These are phyloP conservation scores for Trididemnum miniatum DNA, from an alignment of 23 tunicate genomes.

Conservation along the genomic window DNA sequence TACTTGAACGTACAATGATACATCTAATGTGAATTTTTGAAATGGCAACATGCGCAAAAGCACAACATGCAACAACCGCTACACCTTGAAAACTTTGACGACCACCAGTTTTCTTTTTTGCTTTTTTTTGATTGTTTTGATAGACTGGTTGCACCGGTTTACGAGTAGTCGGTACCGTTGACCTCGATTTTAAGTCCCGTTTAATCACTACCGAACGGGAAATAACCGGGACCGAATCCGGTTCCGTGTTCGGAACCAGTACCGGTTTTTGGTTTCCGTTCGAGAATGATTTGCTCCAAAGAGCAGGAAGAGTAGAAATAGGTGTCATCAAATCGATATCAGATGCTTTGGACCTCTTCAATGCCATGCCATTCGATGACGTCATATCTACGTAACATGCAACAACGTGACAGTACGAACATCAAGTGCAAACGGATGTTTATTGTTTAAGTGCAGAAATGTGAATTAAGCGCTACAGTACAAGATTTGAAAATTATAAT, in stretches of 20 bases:
- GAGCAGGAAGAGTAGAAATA: background rate
- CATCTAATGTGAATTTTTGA: too few species aligned
- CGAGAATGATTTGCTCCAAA: constrained; percentile 2
- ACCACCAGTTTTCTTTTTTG: too few species aligned
- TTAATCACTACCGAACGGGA: constrained; percentile 12
- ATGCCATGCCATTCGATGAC: background rate
- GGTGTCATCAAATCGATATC: background rate
- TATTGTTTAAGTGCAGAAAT: too few species aligned
- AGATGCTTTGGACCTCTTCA: too few species aligned
- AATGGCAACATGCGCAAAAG: too few species aligned
- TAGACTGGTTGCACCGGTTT: background rate
- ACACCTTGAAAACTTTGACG: too few species aligned
- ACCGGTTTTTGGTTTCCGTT: background rate
- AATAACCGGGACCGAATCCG: background rate
- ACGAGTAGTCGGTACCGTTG: background rate
- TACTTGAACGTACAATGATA: too few species aligned
- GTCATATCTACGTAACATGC: background rate
- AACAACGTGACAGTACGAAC: background rate
- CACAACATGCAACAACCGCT: too few species aligned
- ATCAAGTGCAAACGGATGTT: too few species aligned
- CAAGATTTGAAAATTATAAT: too few species aligned
- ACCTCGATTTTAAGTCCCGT: background rate
- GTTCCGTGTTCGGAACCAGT: background rate
- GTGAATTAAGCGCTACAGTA: too few species aligned
- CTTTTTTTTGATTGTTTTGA: background rate